Conservation (phyloP, 1,140 invertebrate genomes). For the Charaxes varanes region DNA sequence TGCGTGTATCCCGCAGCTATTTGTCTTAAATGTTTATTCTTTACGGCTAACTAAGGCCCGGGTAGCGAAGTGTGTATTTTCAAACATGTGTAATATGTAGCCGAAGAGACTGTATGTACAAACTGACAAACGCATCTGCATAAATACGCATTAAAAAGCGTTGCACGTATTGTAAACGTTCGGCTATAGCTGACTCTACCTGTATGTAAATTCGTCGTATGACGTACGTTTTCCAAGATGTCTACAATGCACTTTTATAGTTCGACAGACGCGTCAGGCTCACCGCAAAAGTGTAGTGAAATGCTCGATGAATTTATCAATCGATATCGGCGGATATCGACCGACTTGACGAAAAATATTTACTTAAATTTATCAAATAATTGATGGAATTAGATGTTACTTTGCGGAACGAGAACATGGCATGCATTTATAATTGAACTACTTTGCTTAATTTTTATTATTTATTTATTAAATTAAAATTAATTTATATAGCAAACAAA, state of each 20-base stretch:
- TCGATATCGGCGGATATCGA: too few species aligned
- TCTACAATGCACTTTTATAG: conserved; percentile 67
- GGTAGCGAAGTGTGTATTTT: conserved; percentile 7
- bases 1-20: conserved; percentile 21
- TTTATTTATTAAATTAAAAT: too few species aligned
- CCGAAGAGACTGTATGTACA: conserved; percentile 13
- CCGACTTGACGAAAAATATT: too few species aligned
- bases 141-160: conserved; percentile 27
- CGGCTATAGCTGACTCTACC: conserved; percentile 28
- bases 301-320: conserved; percentile 21
- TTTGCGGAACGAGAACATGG: too few species aligned
- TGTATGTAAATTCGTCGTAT: conserved; percentile 49
- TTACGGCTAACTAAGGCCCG: conserved; percentile 5
- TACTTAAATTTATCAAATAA: too few species aligned
- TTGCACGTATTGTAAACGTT: conserved; percentile 32
- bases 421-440: too few species aligned
- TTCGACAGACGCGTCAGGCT: conserved; percentile 46
- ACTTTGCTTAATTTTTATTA: too few species aligned
- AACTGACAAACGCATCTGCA: conserved; percentile 30
- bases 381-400: too few species aligned
- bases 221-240: conserved; percentile 57
- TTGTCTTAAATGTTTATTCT: conserved; percentile 24
- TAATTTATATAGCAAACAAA: too few species aligned
- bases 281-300: conserved; percentile 36
- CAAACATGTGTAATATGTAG: conserved; percentile 1